Percentiles rank a stretch among this genome's conserved stretches.
Evolutionary conservation across 2,888 invertebrate genomes (phyloP).

Genomic region (Caenorhabditis parvicauda): DNA sequence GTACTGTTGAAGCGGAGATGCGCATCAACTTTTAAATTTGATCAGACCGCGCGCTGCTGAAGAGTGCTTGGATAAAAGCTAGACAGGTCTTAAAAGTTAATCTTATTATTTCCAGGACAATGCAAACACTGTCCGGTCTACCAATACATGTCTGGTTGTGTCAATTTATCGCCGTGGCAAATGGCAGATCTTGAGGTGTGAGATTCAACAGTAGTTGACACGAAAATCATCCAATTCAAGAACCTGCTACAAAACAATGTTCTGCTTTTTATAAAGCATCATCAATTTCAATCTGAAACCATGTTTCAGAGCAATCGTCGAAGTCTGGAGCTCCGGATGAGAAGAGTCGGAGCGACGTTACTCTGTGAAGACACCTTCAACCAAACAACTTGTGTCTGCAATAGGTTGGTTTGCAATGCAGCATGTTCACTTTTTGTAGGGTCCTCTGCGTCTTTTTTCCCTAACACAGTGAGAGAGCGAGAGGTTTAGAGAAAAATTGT

Average conservation of each 20-base stretch:
- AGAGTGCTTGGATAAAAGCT: too few species aligned
- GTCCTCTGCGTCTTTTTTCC: background rate
- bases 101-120: conserved; percentile 35
- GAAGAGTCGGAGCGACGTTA: conserved; percentile 41
- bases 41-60: too few species aligned
- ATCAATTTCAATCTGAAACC: background rate
- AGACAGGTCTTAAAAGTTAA: too few species aligned
- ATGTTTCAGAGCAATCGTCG: conserved; percentile 29
- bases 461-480: background rate
- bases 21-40: too few species aligned
- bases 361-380: conserved; percentile 51
- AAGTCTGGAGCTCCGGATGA: conserved; percentile 30
- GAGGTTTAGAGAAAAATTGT: too few species aligned
- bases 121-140: conserved; percentile 55
- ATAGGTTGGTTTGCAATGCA: conserved; percentile 10
- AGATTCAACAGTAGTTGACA: background rate
- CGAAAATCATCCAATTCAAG: background rate
- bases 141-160: conserved; percentile 50
- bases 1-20: too few species aligned
- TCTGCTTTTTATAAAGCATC: background rate
- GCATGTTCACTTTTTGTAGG: background rate
- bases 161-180: conserved; percentile 46
- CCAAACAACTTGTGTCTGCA: conserved; percentile 50
- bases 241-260: background rate
- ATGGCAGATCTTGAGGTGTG: conserved; percentile 37